phyloP scores from a whole-genome alignment of 2,797 vertebrate species.

The Notoglanidium macrostoma region DNA sequence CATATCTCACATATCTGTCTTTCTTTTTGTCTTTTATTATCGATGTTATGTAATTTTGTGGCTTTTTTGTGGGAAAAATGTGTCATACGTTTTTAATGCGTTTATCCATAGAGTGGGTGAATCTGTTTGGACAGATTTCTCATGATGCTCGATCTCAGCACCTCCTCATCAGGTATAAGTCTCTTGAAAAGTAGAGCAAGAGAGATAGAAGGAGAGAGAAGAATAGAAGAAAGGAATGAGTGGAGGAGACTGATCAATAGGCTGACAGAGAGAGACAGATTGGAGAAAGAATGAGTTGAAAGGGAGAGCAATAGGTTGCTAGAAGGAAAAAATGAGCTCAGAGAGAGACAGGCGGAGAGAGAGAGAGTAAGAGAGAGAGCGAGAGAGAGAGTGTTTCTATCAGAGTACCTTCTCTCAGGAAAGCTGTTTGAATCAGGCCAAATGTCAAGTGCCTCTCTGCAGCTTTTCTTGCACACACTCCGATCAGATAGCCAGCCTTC shows the following conservation, averaged over 20 bases:
- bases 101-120: background rate
- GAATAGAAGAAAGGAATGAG: background rate
- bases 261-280: slow-evolving; percentile 44
- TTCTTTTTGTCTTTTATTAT: slow-evolving; percentile 67
- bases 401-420: slow-evolving; percentile 68
- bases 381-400: slow-evolving; percentile 60
- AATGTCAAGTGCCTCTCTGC: slow-evolving; percentile 78
- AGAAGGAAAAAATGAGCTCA: slow-evolving; percentile 52
- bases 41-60: slow-evolving; percentile 65
- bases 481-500: slow-evolving; percentile 69
- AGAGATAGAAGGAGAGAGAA: slow-evolving; percentile 2
- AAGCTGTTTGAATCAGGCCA: slow-evolving; percentile 77
- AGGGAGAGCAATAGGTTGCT: slow-evolving; percentile 49
- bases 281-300: slow-evolving; percentile 56
- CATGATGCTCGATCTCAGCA: background rate
- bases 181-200: slow-evolving; percentile 22
- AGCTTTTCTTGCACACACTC: slow-evolving; percentile 60
- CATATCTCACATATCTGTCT: slow-evolving; percentile 49
- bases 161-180: slow-evolving; percentile 31
- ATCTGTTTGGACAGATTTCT: slow-evolving; percentile 18
- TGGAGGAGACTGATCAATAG: slow-evolving; percentile 41
- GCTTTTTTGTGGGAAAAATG: slow-evolving; percentile 43
- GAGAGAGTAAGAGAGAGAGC: slow-evolving; percentile 34
- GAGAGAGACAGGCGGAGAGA: slow-evolving; percentile 49
- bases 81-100: slow-evolving; percentile 4